A percentile compares a stretch with the other conserved stretches of the same genome.
phyloP scores from a whole-genome alignment of 2,113 vertebrate genomes.

The Herpetotheres cachinnans region DNA sequence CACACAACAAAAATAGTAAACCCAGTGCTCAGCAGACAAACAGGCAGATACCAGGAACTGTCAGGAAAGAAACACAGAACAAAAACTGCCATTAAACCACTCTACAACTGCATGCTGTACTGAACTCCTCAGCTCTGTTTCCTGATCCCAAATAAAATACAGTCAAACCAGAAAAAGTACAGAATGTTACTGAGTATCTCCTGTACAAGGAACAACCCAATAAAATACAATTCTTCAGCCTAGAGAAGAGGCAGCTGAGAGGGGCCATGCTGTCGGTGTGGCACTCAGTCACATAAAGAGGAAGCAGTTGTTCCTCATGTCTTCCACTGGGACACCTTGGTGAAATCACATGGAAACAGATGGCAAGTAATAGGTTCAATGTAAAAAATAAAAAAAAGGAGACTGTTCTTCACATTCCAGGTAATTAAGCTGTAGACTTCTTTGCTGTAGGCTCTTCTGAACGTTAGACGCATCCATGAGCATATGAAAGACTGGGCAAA shows the following conservation, averaged over 20 bases:
- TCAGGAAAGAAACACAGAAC: neutral
- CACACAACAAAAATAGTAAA: neutral
- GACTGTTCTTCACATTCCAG: neutral
- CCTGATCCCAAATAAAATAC: neutral
- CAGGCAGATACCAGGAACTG: neutral
- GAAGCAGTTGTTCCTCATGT: neutral
- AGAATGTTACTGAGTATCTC: neutral
- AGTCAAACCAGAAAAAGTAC: neutral
- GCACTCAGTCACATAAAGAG: neutral
- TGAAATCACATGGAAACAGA: neutral
- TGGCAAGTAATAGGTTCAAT: neutral
- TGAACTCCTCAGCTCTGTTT: neutral
- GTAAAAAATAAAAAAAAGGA: neutral
- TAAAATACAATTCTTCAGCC: neutral
- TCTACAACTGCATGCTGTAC: neutral
- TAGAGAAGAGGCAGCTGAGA: neutral
- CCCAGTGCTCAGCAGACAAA: neutral
- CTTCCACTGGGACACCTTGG: neutral
- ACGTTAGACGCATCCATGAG: neutral
- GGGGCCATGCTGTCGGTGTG: neutral
- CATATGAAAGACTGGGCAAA: neutral
- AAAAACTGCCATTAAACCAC: neutral
- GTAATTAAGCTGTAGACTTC: neutral
- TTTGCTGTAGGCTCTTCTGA: neutral
- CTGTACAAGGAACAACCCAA: neutral